Percentiles rank a stretch among this genome's conserved stretches.
Conservation (phyloP, 2,797 vertebrate genomes). For the Danio albolineatus region DNA sequence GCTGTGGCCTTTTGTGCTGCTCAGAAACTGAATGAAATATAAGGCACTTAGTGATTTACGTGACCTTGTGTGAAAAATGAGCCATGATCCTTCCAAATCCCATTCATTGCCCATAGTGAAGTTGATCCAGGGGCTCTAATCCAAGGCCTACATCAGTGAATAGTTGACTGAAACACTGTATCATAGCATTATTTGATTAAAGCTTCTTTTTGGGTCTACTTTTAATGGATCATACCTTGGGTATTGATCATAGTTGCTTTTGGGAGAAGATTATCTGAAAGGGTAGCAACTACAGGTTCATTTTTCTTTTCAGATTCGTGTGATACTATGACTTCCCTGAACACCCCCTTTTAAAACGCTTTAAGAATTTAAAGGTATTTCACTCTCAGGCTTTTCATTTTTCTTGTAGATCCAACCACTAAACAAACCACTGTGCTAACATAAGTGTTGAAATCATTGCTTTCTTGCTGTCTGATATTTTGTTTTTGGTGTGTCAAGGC, state of each 20-base stretch:
- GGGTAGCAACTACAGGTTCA: not conserved
- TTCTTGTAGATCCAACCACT: constrained; percentile 11
- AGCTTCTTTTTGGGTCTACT: not conserved
- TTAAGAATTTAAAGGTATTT: not conserved
- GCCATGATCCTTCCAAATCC: not conserved
- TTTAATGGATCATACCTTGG: constrained; percentile 12
- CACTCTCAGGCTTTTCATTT: not conserved
- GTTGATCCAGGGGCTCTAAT: constrained; percentile 13
- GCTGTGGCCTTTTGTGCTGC: not conserved
- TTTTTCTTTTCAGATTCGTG: constrained; percentile 1
- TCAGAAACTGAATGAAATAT: not conserved
- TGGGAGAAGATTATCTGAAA: not conserved
- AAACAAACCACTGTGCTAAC: constrained; percentile 21
- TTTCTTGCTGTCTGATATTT: constrained; percentile 12
- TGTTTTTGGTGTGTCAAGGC: constrained; percentile 17
- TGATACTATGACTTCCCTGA: not conserved
- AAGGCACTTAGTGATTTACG: constrained; percentile 3
- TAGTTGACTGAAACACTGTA: constrained; percentile 7
- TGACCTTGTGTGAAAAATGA: constrained; percentile 4
- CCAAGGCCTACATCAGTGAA: not conserved
- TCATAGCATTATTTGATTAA: constrained; percentile 15
- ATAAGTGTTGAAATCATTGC: constrained; percentile 3
- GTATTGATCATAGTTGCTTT: constrained; percentile 8
- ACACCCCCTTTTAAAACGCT: not conserved
- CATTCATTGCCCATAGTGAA: constrained; percentile 3